These are phyloP conservation scores for Creontiades dilutus DNA, from an alignment of 2,888 invertebrate species.

Conservation along the genomic window DNA sequence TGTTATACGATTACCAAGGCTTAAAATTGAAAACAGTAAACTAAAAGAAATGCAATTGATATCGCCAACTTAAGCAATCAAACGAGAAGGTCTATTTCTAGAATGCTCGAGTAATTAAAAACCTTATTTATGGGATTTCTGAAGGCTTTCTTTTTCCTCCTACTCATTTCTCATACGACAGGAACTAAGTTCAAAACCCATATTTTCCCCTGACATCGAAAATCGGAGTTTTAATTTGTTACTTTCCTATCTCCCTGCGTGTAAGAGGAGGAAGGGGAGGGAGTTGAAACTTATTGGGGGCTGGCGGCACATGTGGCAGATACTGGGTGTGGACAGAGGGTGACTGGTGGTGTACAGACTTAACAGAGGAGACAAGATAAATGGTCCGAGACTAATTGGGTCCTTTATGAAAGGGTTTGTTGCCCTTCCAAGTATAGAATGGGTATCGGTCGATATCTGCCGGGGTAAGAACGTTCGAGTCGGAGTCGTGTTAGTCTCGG, in stretches of 20 bases:
- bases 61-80: no score
- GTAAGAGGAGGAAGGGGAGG: background rate
- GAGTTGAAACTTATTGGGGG: background rate
- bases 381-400: constrained; percentile 45
- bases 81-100: no score
- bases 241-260: background rate
- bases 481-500: no score
- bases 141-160: no score
- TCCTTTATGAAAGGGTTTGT: constrained; percentile 29
- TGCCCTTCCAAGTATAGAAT: constrained; percentile 38
- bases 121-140: no score
- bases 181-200: background rate
- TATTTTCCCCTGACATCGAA: background rate
- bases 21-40: no score
- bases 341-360: background rate
- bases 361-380: constrained; percentile 18
- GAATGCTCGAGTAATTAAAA: no score
- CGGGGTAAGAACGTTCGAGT: no score
- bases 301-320: constrained; percentile 9
- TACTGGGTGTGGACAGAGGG: constrained; percentile 16
- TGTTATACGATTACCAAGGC: no score
- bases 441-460: background rate
- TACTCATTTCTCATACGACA: no score
- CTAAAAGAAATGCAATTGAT: no score
- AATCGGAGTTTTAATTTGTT: constrained; percentile 3